phyloP scores from a whole-genome alignment of 2,888 invertebrate genomes.

The Troides helena region DNA sequence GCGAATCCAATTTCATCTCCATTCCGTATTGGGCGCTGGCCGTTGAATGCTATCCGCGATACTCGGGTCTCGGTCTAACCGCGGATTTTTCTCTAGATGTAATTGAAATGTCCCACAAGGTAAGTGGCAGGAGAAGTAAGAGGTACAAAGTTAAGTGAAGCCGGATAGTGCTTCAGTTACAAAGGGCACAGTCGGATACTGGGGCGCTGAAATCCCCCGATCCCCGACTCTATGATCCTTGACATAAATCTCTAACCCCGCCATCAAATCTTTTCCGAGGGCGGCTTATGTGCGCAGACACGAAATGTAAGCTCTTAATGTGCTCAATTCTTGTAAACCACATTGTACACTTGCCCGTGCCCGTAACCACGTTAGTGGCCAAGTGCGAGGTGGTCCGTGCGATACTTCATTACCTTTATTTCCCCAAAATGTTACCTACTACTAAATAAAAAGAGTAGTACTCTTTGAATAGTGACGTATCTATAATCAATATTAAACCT shows the following conservation, averaged over 20 bases:
- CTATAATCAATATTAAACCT: too few relatives aligned
- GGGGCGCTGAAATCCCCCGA: constrained; percentile 76
- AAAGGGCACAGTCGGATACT: constrained; percentile 77
- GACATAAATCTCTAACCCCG: constrained; percentile 79
- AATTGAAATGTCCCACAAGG: constrained; percentile 75
- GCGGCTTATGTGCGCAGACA: constrained; percentile 71
- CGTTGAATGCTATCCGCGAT: constrained; percentile 32
- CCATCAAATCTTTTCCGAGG: constrained; percentile 78
- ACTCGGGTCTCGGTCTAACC: constrained; percentile 42
- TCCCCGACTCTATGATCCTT: constrained; percentile 77
- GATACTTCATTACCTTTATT: constrained; percentile 1
- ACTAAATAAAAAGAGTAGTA: not conserved
- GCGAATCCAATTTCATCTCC: constrained; percentile 25
- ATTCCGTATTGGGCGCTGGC: constrained; percentile 8
- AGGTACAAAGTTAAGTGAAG: constrained; percentile 75
- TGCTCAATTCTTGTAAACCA: constrained; percentile 53
- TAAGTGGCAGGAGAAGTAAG: constrained; percentile 73
- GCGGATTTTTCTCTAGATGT: constrained; percentile 67
- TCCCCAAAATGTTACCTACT: not conserved
- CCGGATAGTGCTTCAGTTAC: constrained; percentile 76
- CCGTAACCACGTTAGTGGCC: constrained; percentile 32
- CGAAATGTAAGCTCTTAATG: constrained; percentile 70
- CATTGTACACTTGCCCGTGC: constrained; percentile 28
- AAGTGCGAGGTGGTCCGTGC: constrained; percentile 1
- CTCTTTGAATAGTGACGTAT: too few relatives aligned